Base-by-base conservation (phyloP, 2,888 invertebrate species). In the Steinernema scapterisci region DNA sequence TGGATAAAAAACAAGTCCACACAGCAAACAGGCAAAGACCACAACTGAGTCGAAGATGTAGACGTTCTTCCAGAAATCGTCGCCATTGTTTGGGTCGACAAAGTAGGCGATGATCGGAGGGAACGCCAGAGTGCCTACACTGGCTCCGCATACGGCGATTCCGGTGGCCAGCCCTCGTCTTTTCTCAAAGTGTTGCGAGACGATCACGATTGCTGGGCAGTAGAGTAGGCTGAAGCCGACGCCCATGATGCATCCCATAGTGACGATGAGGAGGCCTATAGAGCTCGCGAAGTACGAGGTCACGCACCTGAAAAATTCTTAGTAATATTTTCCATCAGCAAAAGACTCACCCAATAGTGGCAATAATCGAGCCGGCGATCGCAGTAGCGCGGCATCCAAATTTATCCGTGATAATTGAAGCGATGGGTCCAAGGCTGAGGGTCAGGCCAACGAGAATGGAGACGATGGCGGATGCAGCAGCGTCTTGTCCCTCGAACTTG, bases 181-280 rank as follows among this genome's bases (percentile, higher is more conserved):
- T 63, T 94, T 93, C 88, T 99, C 96, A 88, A 99, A 99, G 91
- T 97, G 97, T 83, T 93, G 94, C 1, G 96, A 95, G 45, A 99
- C 97, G 88, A 94, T 94, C 73, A 97, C 96, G 83, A 97, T 97
- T 74, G 97, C 97, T 0, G 99, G 97, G 76, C 97, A 91, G 88
- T 97, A 99, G 88, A 99, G 96, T 79, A 99, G 91, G 0, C 97
- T 97, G 85, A 97, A 94, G 21, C 97, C 97, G 71, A 95, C 89
- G 91, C 92, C 92, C 79, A 95, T 92, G 76, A 95, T 93, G n/a
- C 97, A 88, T 46, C 97, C 97, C 82, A 96, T 93, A n/a, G 95
- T 94, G 84, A 96, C 90, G 87, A 94, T 95, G 21, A 97, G 91
- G 48, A 92, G 93, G 71, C 92, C 89, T 48, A 97, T 92, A 88